A percentile compares a stretch with the other conserved stretches of the same genome.
Conservation (phyloP, 2,888 invertebrate species). For the Drosophila neutralis region DNA sequence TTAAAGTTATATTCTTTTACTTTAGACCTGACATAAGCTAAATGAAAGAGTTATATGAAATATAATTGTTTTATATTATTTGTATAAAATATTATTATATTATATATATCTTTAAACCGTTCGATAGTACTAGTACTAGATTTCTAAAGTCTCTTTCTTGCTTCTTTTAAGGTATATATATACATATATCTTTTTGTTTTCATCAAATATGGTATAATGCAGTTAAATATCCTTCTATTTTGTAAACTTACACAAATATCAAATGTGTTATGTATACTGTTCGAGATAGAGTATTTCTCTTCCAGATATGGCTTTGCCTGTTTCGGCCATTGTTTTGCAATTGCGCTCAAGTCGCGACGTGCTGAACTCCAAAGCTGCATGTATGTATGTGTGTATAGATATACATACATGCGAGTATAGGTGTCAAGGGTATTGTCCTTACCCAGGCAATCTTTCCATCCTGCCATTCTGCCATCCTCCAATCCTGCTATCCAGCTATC, state of each 20-base stretch:
- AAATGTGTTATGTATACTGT: background rate
- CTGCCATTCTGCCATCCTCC: conserved; percentile 12
- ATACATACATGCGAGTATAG: conserved; percentile 43
- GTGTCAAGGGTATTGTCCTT: conserved; percentile 77
- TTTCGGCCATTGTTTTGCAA: conserved; percentile 64
- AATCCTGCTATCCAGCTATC: conserved; percentile 5
- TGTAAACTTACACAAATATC: background rate
- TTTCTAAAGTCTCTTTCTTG: background rate
- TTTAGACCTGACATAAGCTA: background rate
- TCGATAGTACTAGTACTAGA: background rate
- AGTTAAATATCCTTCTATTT: background rate
- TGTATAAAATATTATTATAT: background rate
- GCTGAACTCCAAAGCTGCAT: conserved; percentile 30
- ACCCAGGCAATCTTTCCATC: conserved; percentile 55
- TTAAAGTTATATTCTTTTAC: background rate
- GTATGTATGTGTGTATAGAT: conserved; percentile 20
- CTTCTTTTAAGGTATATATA: background rate
- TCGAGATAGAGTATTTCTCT: conserved; percentile 28
- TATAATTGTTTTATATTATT: background rate
- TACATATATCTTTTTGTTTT: background rate
- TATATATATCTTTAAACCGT: background rate
- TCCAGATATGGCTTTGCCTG: conserved; percentile 32
- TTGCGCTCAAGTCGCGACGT: conserved; percentile 60
- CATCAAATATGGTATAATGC: background rate
- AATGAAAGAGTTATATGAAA: background rate